Evolutionary conservation across 2,888 invertebrate species (phyloP), one percentile per base, ranked within the genome.

Genomic region (Xylota segnis): DNA sequence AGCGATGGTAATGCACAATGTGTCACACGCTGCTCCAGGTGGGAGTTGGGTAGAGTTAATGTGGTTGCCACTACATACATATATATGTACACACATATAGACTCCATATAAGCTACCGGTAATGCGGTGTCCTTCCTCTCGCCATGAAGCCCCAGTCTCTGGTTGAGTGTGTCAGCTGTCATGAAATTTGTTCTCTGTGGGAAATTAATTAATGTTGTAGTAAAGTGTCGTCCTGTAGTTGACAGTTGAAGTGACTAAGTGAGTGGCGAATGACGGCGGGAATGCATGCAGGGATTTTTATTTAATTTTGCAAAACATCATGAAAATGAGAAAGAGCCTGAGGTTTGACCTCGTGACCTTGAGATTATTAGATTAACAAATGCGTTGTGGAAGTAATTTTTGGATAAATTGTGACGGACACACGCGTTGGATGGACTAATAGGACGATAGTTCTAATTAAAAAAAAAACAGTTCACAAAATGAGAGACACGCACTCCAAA

Each of bases 151-250:
- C 23, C 16, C 16, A 29, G 29, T 29, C 32, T 50, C 32, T 50
- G 16, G 12, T 14, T 29, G 37, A 66, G 50, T 74, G 74, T 74
- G 82, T 63, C 83, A 83, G 83, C 83, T 83, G 78, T 72, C 71
- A 65, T 72, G 78, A 61, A 77, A 78, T 65, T 71, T 54, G 71
- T 78, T 43, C 71, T 27, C 65, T 66, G 58, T 71, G 61, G 70
- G 54, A 74, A 74, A 74, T 74, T 74, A 74, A 74, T 54, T 54
- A 54, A 54, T 23, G 16, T 72, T 72, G 71, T 72, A 27, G 71
- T 72, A 27, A 72, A 72, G 59, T 50, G 71, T 72, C 45, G 16
- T 45, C 47, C 43, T 5, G 23, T 14, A 52, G 61, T 56, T 78
- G 71, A 45, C 43, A 54, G 37, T 10, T 68, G 59, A 18, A 43